These are phyloP conservation scores for Nomada goodeniana DNA, from an alignment of 2,888 invertebrate genomes.

Conservation along the genomic window DNA sequence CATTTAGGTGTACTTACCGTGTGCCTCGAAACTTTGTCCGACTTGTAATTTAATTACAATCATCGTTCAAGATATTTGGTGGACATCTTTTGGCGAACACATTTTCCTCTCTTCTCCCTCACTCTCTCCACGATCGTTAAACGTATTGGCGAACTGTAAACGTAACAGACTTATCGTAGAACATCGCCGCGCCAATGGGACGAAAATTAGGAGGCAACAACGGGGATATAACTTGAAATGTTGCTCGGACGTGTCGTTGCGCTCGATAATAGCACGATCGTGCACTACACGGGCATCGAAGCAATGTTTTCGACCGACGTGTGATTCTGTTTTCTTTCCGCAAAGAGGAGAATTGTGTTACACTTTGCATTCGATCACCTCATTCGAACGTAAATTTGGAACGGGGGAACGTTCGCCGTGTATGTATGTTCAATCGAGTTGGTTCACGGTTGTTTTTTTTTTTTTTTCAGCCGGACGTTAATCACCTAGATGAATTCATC, in stretches of 20 bases:
- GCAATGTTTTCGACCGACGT: slow-evolving; percentile 42
- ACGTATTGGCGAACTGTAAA: slow-evolving; percentile 34
- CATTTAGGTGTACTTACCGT: slow-evolving; percentile 56
- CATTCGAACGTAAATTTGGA: slow-evolving; percentile 35
- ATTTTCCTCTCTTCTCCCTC: slow-evolving; percentile 5
- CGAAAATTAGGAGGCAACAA: slow-evolving; percentile 11
- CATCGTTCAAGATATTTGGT: slow-evolving; percentile 57
- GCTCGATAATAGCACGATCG: slow-evolving; percentile 29
- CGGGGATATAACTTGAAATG: slow-evolving; percentile 9
- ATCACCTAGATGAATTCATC: slow-evolving; percentile 61
- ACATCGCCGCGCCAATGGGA: slow-evolving; percentile 17
- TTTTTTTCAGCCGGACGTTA: slow-evolving; percentile 55
- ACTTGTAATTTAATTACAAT: slow-evolving; percentile 33
- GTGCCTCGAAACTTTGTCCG: slow-evolving; percentile 45
- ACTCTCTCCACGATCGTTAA: slow-evolving; percentile 4
- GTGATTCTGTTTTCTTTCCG: slow-evolving; percentile 38
- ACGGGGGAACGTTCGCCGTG: slow-evolving; percentile 24
- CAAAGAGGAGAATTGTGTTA: slow-evolving; percentile 26
- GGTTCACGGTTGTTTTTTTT: slow-evolving; percentile 43
- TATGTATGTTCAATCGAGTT: not conserved
- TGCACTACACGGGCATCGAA: slow-evolving; percentile 47
- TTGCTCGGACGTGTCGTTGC: slow-evolving; percentile 30
- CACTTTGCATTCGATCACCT: slow-evolving; percentile 46
- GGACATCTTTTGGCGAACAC: slow-evolving; percentile 27
- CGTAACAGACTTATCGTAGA: slow-evolving; percentile 14